phyloP scores from a whole-genome alignment of 2,797 vertebrate genomes.

The Poeciliopsis infans region DNA sequence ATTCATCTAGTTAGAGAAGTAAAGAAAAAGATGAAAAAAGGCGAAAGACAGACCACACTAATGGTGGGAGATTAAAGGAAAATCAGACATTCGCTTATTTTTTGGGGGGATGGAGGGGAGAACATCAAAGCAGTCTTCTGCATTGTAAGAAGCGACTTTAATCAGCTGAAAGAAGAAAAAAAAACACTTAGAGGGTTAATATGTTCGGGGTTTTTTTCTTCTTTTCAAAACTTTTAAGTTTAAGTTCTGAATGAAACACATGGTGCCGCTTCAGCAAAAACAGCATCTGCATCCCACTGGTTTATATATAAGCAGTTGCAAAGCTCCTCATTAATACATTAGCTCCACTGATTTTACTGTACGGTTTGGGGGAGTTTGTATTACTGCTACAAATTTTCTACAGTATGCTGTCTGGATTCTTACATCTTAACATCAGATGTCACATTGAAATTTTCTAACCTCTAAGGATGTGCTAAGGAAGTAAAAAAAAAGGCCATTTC shows the following conservation, averaged over 20 bases:
- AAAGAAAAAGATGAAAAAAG: constrained; percentile 3
- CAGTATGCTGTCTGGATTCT: neutral
- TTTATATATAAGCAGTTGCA: neutral
- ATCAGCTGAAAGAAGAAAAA: constrained; percentile 12
- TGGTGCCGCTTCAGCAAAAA: constrained; percentile 18
- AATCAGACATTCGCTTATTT: constrained; percentile 6
- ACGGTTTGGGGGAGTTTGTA: neutral
- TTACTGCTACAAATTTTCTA: neutral
- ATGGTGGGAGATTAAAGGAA: constrained; percentile 13
- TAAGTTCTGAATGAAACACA: constrained; percentile 6
- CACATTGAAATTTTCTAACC: neutral
- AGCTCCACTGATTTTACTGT: neutral
- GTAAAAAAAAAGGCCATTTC: neutral
- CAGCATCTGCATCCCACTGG: neutral
- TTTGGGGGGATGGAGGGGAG: neutral
- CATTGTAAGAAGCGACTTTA: constrained; percentile 21
- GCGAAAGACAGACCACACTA: constrained; percentile 1
- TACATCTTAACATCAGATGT: neutral
- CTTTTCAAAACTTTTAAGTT: neutral
- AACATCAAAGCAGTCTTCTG: constrained; percentile 32
- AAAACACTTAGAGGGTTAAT: neutral
- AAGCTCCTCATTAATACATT: neutral
- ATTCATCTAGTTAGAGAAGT: constrained; percentile 35
- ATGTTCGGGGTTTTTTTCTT: neutral
- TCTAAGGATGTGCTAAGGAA: neutral